phyloP scores from a whole-genome alignment of 2,888 invertebrate species.

The Lucinisca nassula region DNA sequence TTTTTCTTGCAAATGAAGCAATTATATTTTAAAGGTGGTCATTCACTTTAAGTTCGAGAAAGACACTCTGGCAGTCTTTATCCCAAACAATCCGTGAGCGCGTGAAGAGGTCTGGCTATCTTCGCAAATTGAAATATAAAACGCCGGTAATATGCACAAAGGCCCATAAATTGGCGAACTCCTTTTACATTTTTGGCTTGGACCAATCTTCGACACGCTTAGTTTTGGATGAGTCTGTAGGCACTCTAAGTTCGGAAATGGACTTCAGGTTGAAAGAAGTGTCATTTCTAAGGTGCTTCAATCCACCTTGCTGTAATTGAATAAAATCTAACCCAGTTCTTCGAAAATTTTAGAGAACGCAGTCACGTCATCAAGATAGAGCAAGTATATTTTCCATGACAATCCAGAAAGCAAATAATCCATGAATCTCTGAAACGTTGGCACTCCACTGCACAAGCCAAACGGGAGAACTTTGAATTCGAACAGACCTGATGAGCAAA shows the following conservation, averaged over 20 bases:
- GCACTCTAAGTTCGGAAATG: slow-evolving; percentile 56
- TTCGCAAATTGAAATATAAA: slow-evolving; percentile 65
- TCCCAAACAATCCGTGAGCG: slow-evolving; percentile 48
- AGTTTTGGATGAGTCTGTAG: slow-evolving; percentile 61
- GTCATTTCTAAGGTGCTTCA: slow-evolving; percentile 27
- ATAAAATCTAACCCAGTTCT: neutral
- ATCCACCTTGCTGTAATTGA: no score
- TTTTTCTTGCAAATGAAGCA: no score
- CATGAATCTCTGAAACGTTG: slow-evolving; percentile 62
- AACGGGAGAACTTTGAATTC: slow-evolving; percentile 59
- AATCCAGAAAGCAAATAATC: slow-evolving; percentile 43
- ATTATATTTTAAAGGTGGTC: no score
- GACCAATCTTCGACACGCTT: slow-evolving; percentile 54
- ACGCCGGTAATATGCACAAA: slow-evolving; percentile 68
- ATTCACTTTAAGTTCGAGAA: no score
- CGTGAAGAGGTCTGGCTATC: slow-evolving; percentile 63
- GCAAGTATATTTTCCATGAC: slow-evolving; percentile 37
- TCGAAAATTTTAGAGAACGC: slow-evolving; percentile 33
- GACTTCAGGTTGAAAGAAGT: slow-evolving; percentile 27
- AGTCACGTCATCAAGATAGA: slow-evolving; percentile 30
- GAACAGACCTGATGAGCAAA: slow-evolving; percentile 31
- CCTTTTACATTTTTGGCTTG: slow-evolving; percentile 45
- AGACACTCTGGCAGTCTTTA: slow-evolving; percentile 14
- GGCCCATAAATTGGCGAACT: slow-evolving; percentile 60
- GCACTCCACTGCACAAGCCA: slow-evolving; percentile 42